Conservation (phyloP, 2,113 vertebrate species). For the Colossoma macropomum region DNA sequence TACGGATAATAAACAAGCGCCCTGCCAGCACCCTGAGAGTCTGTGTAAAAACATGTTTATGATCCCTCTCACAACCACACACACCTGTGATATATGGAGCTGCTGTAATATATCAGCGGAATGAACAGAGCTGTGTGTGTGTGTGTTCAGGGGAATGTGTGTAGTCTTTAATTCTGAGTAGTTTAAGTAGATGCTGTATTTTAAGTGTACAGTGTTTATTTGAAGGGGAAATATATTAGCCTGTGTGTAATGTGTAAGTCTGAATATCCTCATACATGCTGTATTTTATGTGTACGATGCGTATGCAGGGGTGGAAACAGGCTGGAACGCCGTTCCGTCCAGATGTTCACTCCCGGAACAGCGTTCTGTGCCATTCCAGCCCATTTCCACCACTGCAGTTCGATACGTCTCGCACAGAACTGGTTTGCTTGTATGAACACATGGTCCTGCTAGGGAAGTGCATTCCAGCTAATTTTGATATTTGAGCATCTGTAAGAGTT, state of each 20-base stretch:
- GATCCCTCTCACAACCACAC: constrained; percentile 28
- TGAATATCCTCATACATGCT: neutral
- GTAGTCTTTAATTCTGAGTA: neutral
- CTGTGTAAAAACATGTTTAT: constrained; percentile 51
- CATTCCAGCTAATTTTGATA: no score
- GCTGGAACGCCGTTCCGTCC: no score
- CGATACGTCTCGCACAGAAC: no score
- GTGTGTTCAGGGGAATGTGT: neutral
- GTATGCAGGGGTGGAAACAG: no score
- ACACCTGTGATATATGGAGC: constrained; percentile 28
- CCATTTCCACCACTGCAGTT: no score
- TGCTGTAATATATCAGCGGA: neutral
- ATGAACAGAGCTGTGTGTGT: neutral
- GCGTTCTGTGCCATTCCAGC: no score
- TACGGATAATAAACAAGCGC: constrained; percentile 47
- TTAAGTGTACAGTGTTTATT: neutral
- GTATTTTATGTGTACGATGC: neutral
- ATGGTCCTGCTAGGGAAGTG: no score
- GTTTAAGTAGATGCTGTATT: neutral
- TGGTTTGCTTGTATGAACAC: no score
- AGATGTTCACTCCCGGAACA: no score
- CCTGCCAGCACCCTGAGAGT: constrained; percentile 30
- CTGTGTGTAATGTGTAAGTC: neutral
- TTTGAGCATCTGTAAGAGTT: no score
- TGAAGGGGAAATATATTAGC: no score